These are phyloP conservation scores for Eremophila alpestris DNA, from an alignment of 2,797 vertebrate species.

Conservation along the genomic window DNA sequence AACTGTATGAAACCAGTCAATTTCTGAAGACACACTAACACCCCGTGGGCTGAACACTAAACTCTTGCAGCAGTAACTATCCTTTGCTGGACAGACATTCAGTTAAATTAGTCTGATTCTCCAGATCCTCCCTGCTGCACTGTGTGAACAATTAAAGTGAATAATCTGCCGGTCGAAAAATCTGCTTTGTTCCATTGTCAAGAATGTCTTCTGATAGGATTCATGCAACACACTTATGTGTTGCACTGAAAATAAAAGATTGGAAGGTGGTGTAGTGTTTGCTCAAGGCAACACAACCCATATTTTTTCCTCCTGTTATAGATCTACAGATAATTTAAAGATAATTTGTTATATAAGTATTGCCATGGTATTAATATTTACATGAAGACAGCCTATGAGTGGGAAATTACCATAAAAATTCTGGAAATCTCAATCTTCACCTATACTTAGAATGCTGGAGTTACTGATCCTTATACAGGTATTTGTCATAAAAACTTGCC, in stretches of 20 bases:
- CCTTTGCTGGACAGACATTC: not conserved
- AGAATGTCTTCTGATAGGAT: not conserved
- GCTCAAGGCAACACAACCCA: not conserved
- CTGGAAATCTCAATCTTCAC: not conserved
- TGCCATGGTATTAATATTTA: not conserved
- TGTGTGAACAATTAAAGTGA: not conserved
- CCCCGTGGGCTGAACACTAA: not conserved
- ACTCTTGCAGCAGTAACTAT: not conserved
- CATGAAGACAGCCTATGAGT: not conserved
- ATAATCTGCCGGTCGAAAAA: not conserved
- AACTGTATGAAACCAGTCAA: not conserved
- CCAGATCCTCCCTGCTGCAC: not conserved
- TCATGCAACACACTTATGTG: not conserved
- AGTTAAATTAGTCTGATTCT: not conserved
- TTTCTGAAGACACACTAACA: not conserved
- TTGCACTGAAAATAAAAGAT: accelerated
- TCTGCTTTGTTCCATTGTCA: not conserved
- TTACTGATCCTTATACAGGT: not conserved
- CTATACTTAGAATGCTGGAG: not conserved
- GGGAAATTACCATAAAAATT: not conserved
- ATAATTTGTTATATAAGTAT: not conserved
- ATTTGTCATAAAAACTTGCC: not conserved
- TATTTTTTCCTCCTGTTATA: not conserved
- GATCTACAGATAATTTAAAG: not conserved
- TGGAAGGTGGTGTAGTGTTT: not conserved